Conservation (phyloP, 2,888 invertebrate species). For the Drosophila rellima region DNA sequence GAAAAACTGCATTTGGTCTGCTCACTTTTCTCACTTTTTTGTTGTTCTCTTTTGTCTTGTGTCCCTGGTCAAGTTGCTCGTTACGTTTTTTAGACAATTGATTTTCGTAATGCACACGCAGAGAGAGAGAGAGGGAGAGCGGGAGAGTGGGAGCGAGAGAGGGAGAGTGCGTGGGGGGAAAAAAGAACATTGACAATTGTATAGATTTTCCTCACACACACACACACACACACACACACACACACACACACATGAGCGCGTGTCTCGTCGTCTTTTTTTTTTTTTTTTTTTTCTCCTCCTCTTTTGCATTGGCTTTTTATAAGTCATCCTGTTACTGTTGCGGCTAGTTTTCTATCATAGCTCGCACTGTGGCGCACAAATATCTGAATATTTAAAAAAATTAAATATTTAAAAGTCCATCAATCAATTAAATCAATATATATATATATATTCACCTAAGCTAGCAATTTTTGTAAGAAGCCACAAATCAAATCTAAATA, state of each 20-base stretch:
- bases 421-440: no score
- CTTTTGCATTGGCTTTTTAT: slow-evolving; percentile 20
- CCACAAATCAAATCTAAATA: no score
- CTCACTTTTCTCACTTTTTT: neutral
- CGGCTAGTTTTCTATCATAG: slow-evolving; percentile 25
- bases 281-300: slow-evolving; percentile 4
- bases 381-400: no score
- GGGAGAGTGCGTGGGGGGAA: slow-evolving; percentile 1
- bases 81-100: slow-evolving; percentile 77
- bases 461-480: no score
- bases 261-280: slow-evolving; percentile 9
- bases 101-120: slow-evolving; percentile 59
- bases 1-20: slow-evolving; percentile 23
- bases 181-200: slow-evolving; percentile 47
- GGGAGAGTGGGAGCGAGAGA: neutral
- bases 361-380: slow-evolving; percentile 23
- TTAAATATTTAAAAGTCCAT: neutral
- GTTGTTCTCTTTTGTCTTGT: neutral
- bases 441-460: no score
- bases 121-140: neutral
- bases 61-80: slow-evolving; percentile 11
- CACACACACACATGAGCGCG: neutral
- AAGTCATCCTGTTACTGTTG: slow-evolving; percentile 56
- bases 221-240: neutral
- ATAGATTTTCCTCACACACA: slow-evolving; percentile 63